Conservation (phyloP, 1,140 invertebrate species). For the Saccostrea cuccullata region DNA sequence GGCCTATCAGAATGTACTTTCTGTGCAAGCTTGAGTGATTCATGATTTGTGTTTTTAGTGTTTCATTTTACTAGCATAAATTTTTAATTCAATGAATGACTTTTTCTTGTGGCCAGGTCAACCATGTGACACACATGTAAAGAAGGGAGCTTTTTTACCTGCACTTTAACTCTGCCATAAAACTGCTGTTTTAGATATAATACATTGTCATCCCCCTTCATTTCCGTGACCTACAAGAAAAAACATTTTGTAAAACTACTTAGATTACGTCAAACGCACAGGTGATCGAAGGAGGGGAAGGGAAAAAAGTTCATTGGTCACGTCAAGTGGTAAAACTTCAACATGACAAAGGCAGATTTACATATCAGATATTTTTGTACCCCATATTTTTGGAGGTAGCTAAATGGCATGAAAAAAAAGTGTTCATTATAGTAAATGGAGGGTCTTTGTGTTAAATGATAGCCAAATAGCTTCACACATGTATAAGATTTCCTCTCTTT, state of each 20-base stretch:
- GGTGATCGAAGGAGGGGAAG: slow-evolving; percentile 6
- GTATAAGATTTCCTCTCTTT: slow-evolving; percentile 10
- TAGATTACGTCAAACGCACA: slow-evolving; percentile 28
- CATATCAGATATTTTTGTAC: slow-evolving; percentile 1
- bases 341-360: slow-evolving; percentile 10
- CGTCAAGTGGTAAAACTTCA: neutral
- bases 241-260: slow-evolving; percentile 22
- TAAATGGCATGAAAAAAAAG: neutral
- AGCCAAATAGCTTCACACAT: slow-evolving; percentile 18
- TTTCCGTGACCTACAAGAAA: slow-evolving; percentile 20
- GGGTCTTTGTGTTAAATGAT: neutral
- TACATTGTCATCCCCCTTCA: slow-evolving; percentile 12
- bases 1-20: slow-evolving; percentile 13
- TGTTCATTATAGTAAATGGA: neutral
- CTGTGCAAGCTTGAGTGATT: slow-evolving; percentile 22
- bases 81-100: slow-evolving; percentile 14
- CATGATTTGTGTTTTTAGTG: neutral
- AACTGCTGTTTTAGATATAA: slow-evolving; percentile 13
- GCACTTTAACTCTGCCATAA: slow-evolving; percentile 21
- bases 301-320: neutral
- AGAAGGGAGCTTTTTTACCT: neutral
- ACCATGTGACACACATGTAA: slow-evolving; percentile 16
- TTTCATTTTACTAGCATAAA: slow-evolving; percentile 1
- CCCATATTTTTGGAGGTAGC: neutral
- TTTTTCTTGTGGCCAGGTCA: slow-evolving; percentile 22